These are phyloP conservation scores for Microdon myrmicae DNA, from an alignment of 2,888 invertebrate genomes.

Conservation along the genomic window DNA sequence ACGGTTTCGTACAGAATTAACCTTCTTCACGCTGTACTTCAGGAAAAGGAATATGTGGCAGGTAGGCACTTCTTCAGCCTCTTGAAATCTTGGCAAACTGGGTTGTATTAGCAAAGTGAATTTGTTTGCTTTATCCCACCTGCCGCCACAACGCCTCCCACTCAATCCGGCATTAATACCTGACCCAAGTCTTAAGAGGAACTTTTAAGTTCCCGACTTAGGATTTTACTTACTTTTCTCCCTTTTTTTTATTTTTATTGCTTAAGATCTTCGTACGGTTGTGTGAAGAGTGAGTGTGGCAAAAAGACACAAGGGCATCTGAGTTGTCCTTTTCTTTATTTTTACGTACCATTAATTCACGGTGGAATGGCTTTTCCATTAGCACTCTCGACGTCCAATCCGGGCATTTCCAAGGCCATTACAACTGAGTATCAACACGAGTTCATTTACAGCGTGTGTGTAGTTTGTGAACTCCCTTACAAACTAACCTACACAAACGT, in stretches of 20 bases:
- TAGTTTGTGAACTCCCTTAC: slow-evolving; percentile 31
- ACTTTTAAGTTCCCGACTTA: slow-evolving; percentile 2
- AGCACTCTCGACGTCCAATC: slow-evolving; percentile 34
- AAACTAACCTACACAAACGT: too few species aligned
- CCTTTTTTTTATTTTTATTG: not conserved
- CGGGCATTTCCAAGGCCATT: not conserved
- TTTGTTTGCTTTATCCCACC: slow-evolving; percentile 39
- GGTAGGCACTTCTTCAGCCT: slow-evolving; percentile 21
- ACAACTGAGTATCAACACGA: slow-evolving; percentile 14
- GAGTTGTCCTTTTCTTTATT: slow-evolving; percentile 2
- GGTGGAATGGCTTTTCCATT: slow-evolving; percentile 43
- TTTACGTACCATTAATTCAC: slow-evolving; percentile 45
- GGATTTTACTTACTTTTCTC: slow-evolving; percentile 9
- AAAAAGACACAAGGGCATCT: not conserved
- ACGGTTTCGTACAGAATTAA: slow-evolving; percentile 40
- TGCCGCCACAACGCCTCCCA: not conserved
- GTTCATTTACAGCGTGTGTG: slow-evolving; percentile 23
- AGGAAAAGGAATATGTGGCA: slow-evolving; percentile 10
- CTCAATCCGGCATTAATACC: slow-evolving; percentile 16
- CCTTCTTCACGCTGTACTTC: slow-evolving; percentile 39
- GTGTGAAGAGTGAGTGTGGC: slow-evolving; percentile 3
- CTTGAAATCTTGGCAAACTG: slow-evolving; percentile 18
- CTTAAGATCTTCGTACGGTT: not conserved
- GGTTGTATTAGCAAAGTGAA: slow-evolving; percentile 41
- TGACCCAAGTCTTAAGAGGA: slow-evolving; percentile 21